Evolutionary conservation across 1,140 invertebrate genomes (phyloP).

Genomic region (Zaprionus davidi): DNA sequence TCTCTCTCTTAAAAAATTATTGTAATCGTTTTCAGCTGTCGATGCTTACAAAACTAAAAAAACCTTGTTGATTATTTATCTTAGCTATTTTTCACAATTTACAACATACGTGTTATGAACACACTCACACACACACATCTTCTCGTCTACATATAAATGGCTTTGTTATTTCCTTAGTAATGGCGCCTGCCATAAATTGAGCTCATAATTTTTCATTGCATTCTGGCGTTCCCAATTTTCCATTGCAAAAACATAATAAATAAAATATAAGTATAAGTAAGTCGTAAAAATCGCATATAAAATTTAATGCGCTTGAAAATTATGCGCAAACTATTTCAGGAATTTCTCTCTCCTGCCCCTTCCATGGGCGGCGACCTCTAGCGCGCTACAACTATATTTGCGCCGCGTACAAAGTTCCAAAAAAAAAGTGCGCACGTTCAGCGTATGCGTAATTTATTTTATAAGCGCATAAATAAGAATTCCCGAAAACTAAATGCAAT

Average conservation of each 20-base stretch:
- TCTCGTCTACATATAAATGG: constrained; percentile 45
- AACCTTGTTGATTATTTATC: constrained; percentile 34
- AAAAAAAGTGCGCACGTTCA: constrained; percentile 48
- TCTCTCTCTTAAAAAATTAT: neutral
- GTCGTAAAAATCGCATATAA: constrained; percentile 75
- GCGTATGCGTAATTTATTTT: constrained; percentile 78
- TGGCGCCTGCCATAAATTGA: constrained; percentile 70
- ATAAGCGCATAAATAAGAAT: constrained; percentile 76
- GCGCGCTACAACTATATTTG: constrained; percentile 11
- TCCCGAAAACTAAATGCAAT: constrained; percentile 74
- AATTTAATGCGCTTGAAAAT: constrained; percentile 79
- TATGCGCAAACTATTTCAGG: constrained; percentile 77
- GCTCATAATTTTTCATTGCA: constrained; percentile 74
- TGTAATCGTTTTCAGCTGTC: constrained; percentile 20
- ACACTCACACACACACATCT: neutral
- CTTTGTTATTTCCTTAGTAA: constrained; percentile 61
- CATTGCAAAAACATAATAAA: constrained; percentile 69
- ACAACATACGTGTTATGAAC: neutral
- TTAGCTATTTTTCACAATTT: constrained; percentile 11
- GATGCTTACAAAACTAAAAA: constrained; percentile 27
- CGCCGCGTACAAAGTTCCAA: constrained; percentile 23
- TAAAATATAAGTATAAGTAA: constrained; percentile 77
- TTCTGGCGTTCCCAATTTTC: constrained; percentile 36
- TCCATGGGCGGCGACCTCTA: neutral
- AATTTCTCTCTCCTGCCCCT: constrained; percentile 29